Evolutionary conservation across 2,797 vertebrate genomes (phyloP), one percentile per base, ranked within the genome.

Genomic region (Neosilurus mollespiculum): DNA sequence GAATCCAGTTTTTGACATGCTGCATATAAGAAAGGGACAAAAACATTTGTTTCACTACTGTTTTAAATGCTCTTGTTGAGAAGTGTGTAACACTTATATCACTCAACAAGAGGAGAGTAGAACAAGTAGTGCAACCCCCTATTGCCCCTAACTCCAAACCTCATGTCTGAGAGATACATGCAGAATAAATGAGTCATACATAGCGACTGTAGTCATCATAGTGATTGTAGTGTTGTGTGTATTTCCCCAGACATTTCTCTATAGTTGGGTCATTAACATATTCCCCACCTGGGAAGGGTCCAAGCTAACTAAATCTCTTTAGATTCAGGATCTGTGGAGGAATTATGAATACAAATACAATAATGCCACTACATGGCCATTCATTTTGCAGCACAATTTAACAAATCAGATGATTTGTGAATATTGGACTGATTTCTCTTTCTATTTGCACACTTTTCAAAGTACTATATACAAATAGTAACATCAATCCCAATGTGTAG

Each of bases 1-100:
- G 37, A 78, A 51, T 78, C 58, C 75, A 22, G 26, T 77, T 61
- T 49, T n/a, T 77, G 34, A 61, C 73, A 64, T 78, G 76, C 59
- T 51, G 76, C 22, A 18, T 78, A 64, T 64, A 64, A 26, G n/a
- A 51, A 43, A 22, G 8, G 11, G 26, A 73, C 49, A 22, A 14
- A 30, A 14, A 22, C 20, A 49, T 3, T 8, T 16, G 12, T n/a
- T 43, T 61, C 30, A 59, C 5, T 61, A 43, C 11, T 49, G 76
- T 49, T 64, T 78, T 51, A 64, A 78, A 78, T 51, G 59, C n/a
- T 12, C 22, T 51, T 51, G 76, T n/a, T 78, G 59, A 78, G n/a
- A 64, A 78, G 14, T 18, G 76, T 51, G 20, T 24, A 34, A 59
- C 51, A 54, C 71, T 14, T 54, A n/a, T 24, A 54, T 9, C 51